Evolutionary conservation across 2,113 vertebrate genomes (phyloP).

Genomic region (Holacanthus passer): DNA sequence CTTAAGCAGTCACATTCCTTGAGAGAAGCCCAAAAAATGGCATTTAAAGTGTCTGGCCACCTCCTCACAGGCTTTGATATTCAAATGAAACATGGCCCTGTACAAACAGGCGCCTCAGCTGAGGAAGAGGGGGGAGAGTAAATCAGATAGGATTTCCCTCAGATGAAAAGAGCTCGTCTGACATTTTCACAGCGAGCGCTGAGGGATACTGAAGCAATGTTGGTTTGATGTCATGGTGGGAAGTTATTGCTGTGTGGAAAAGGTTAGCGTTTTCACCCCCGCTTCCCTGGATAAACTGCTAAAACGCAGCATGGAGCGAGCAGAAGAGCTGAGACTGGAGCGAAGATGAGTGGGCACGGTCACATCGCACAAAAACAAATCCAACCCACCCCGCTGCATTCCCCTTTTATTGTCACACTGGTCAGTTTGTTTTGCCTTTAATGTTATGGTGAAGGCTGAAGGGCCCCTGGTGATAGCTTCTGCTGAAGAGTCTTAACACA

Average conservation of each 20-base stretch:
- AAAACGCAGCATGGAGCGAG: constrained; percentile 66
- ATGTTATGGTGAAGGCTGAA: constrained; percentile 58
- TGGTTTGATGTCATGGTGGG: constrained; percentile 80
- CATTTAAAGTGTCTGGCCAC: constrained; percentile 80
- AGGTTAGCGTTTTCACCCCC: constrained; percentile 78
- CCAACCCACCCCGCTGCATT: constrained; percentile 49
- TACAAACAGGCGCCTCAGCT: constrained; percentile 73
- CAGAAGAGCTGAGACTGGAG: constrained; percentile 52
- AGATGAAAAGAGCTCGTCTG: constrained; percentile 80
- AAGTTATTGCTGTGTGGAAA: constrained; percentile 80
- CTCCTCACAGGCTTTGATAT: constrained; percentile 82
- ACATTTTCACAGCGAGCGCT: constrained; percentile 79
- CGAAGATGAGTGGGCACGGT: constrained; percentile 63
- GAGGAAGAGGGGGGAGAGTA: constrained; percentile 69
- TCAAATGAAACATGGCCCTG: constrained; percentile 83
- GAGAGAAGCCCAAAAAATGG: constrained; percentile 75
- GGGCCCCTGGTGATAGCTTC: constrained; percentile 48
- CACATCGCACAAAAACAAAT: constrained; percentile 66
- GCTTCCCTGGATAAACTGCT: constrained; percentile 72
- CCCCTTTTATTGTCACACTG: constrained; percentile 69
- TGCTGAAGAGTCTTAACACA: constrained; percentile 52
- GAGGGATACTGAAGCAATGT: constrained; percentile 79
- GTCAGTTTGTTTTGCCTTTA: constrained; percentile 71
- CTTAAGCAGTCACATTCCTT: constrained; percentile 77
- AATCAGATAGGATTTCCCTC: constrained; percentile 80